Conservation (phyloP, 2,797 vertebrate genomes). For the Arnoldichthys spilopterus region DNA sequence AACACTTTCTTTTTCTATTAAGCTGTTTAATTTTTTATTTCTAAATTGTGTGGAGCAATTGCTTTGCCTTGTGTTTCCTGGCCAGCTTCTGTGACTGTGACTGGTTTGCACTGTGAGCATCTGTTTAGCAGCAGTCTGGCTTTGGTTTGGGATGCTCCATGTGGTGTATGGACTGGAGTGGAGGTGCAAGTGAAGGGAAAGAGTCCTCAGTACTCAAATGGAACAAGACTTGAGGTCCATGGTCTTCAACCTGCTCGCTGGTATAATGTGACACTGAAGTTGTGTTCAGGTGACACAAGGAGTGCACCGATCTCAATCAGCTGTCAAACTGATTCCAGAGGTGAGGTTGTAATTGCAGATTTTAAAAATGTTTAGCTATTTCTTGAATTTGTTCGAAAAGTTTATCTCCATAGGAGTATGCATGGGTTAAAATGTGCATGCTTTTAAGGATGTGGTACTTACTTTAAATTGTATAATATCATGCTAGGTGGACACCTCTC, state of each 20-base stretch:
- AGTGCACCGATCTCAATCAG: slow-evolving; percentile 31
- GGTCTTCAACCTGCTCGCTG: slow-evolving; percentile 16
- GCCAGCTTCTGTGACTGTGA: slow-evolving; percentile 23
- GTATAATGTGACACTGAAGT: slow-evolving; percentile 30
- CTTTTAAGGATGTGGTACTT: too few relatives aligned
- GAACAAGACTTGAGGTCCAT: slow-evolving; percentile 23
- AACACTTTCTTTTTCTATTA: too few relatives aligned
- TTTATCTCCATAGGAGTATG: background rate
- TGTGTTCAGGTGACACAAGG: background rate
- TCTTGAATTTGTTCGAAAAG: background rate
- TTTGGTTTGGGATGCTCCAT: slow-evolving; percentile 34
- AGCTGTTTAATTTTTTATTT: too few relatives aligned
- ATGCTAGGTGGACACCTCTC: too few relatives aligned
- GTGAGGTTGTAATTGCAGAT: slow-evolving; percentile 17
- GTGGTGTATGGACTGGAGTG: slow-evolving; percentile 16
- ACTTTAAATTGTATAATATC: too few relatives aligned
- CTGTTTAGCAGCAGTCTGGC: background rate
- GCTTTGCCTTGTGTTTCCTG: background rate
- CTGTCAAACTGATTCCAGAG: slow-evolving; percentile 44
- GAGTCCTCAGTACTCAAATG: slow-evolving; percentile 21
- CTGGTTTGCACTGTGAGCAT: slow-evolving; percentile 34
- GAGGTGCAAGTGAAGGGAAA: slow-evolving; percentile 38
- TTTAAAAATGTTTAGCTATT: background rate
- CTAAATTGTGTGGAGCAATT: too few relatives aligned
- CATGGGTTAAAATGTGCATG: background rate